phyloP scores from a whole-genome alignment of 2,113 vertebrate genomes.

The Manacus vitellinus region DNA sequence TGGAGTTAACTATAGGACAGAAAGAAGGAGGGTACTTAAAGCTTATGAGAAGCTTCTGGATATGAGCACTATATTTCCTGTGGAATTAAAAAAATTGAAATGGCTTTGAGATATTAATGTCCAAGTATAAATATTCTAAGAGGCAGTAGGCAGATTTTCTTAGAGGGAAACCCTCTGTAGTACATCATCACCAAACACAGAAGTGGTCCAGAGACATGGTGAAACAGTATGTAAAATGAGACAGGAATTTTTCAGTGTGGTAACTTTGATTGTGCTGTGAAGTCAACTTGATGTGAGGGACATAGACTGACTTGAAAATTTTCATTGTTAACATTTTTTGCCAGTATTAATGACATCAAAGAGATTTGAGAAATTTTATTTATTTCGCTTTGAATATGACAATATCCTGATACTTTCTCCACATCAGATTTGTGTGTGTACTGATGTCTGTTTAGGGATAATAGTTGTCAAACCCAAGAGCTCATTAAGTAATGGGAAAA shows the following conservation, averaged over 20 bases:
- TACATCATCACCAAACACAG: neutral
- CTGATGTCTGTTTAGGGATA: neutral
- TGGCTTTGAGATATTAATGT: neutral
- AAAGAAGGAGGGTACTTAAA: neutral
- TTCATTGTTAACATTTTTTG: neutral
- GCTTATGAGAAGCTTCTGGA: neutral
- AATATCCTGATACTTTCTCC: neutral
- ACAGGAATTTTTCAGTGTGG: neutral
- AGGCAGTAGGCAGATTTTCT: neutral
- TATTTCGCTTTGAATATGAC: neutral
- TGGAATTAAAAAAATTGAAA: neutral
- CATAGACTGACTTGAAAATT: neutral
- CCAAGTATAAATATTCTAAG: neutral
- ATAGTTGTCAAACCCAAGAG: neutral
- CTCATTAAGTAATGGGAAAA: neutral
- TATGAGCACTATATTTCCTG: neutral
- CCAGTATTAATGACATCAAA: neutral
- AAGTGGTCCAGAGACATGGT: neutral
- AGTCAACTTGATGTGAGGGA: neutral
- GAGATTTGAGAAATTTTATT: neutral
- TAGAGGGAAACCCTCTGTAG: neutral
- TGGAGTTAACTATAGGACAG: neutral
- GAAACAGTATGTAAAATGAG: neutral
- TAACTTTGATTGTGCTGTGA: neutral
- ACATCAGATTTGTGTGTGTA: neutral